Conservation (phyloP, 2,797 vertebrate species). For the Sebastiscus tertius region DNA sequence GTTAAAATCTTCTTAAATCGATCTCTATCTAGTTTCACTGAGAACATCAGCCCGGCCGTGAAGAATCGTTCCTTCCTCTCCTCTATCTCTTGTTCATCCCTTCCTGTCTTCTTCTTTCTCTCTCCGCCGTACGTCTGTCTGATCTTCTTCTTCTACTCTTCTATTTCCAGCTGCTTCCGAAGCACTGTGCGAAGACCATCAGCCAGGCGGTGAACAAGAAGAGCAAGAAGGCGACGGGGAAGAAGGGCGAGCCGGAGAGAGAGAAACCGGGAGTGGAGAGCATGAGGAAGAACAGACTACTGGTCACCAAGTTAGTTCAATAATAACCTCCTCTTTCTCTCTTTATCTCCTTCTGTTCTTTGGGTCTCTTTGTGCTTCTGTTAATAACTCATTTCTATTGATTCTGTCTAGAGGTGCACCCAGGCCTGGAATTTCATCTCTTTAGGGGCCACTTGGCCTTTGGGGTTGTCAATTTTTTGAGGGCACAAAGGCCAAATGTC, state of each 20-base stretch:
- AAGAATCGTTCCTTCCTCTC: neutral
- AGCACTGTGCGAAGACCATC: slow-evolving; percentile 99
- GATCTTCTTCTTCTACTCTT: neutral
- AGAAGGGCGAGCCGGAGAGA: slow-evolving; percentile 97
- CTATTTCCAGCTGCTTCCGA: slow-evolving; percentile 90
- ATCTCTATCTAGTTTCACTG: neutral
- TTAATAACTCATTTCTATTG: neutral
- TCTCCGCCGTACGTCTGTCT: neutral
- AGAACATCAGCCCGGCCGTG: neutral
- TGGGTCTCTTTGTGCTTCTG: neutral
- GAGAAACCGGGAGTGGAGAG: slow-evolving; percentile 99
- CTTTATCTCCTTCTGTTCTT: neutral
- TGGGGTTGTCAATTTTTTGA: no score
- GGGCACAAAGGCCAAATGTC: no score
- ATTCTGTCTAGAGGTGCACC: neutral
- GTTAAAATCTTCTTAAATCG: slow-evolving; percentile 29
- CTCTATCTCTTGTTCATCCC: neutral
- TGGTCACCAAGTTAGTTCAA: slow-evolving; percentile 83
- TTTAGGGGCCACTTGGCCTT: no score
- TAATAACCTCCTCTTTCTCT: neutral
- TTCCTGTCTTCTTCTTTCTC: neutral
- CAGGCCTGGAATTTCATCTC: no score
- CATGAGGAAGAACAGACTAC: slow-evolving; percentile 97
- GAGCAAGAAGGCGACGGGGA: slow-evolving; percentile 96
- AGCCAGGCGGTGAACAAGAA: slow-evolving; percentile 99